phyloP scores from a whole-genome alignment of 2,797 vertebrate genomes.

The Mastacembelus armatus region DNA sequence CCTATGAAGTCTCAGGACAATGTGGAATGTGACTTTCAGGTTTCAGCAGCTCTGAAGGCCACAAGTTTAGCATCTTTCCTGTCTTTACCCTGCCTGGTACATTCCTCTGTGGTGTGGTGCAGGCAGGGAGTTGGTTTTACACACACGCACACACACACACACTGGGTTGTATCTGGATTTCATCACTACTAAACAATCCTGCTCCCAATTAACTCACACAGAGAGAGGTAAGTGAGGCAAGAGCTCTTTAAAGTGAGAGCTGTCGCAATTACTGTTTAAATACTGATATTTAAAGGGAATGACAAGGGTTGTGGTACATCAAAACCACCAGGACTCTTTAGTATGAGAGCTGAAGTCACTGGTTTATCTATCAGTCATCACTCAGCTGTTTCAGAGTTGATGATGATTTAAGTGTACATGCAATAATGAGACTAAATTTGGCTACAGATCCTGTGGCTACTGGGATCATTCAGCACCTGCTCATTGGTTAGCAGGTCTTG shows the following conservation, averaged over 20 bases:
- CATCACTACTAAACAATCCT: slow-evolving; percentile 76
- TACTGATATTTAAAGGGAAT: slow-evolving; percentile 69
- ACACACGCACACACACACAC: slow-evolving; percentile 21
- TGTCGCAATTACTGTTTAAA: slow-evolving; percentile 72
- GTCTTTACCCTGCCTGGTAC: slow-evolving; percentile 57
- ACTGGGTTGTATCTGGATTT: slow-evolving; percentile 81
- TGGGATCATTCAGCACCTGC: slow-evolving; percentile 24
- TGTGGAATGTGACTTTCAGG: slow-evolving; percentile 81
- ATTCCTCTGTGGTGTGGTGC: slow-evolving; percentile 64
- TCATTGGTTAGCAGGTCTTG: slow-evolving; percentile 18
- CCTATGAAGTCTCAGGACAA: slow-evolving; percentile 58
- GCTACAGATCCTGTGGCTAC: slow-evolving; percentile 19
- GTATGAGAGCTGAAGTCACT: slow-evolving; percentile 43
- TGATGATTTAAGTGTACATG: slow-evolving; percentile 40
- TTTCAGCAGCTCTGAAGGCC: slow-evolving; percentile 62
- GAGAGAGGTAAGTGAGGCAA: slow-evolving; percentile 79
- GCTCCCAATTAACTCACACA: slow-evolving; percentile 74
- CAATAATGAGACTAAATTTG: slow-evolving; percentile 24
- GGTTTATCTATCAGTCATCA: slow-evolving; percentile 58
- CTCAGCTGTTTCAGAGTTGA: slow-evolving; percentile 46
- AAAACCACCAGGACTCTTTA: slow-evolving; percentile 57
- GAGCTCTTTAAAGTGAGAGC: slow-evolving; percentile 76
- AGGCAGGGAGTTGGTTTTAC: slow-evolving; percentile 57
- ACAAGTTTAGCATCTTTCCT: slow-evolving; percentile 53
- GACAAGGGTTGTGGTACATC: slow-evolving; percentile 68